Base-by-base conservation (phyloP, 2,888 invertebrate genomes). In the Ceramica pisi region DNA sequence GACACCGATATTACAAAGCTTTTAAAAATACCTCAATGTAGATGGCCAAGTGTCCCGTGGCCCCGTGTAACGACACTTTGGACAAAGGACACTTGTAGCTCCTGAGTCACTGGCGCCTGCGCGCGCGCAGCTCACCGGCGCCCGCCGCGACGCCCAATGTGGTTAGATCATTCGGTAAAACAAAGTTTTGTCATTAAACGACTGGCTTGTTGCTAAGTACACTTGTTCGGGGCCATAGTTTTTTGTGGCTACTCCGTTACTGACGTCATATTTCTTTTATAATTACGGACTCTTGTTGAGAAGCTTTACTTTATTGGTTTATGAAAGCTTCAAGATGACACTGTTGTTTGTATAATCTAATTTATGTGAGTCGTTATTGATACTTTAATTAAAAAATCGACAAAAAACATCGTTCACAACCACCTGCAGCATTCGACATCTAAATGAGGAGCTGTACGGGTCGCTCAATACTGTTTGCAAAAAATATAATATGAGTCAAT, bases 101-200 rank as follows among this genome's bases (percentile, higher is more conserved):
- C 60, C 68, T 85, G 71, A 85, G 81, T 85, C 86, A 85, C 71
- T 59, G 86, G 82, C 84, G 86, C 80, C 84, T 66, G 71, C 69
- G 74, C 75, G 48, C 41, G 70, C 71, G 75, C 35, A 74, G 65
- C 73, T 71, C 70, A 71, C 77, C 66, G 77, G 71, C 74, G 75
- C 31, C 66, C 72, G 75, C 31, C 66, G 59, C 67, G 60, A 56
- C 67, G 51, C 68, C 69, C 62, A 64, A 64, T 74, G 67, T 73
- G 83, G 80, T 85, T 82, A 85, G 75, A 75, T 83, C 83, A 83
- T 82, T 82, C 67, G 38, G 68, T 71, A 71, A 76, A 75, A 75
- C 75, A 71, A 76, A 80, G 72, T 77, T 80, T 83, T 67, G 72
- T 82, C 83, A 80, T 82, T 77, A 79, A 57, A 53, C 55, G 50